These are phyloP conservation scores for Gracilinanus agilis DNA, from an alignment of 2,113 vertebrate genomes.

Conservation along the genomic window DNA sequence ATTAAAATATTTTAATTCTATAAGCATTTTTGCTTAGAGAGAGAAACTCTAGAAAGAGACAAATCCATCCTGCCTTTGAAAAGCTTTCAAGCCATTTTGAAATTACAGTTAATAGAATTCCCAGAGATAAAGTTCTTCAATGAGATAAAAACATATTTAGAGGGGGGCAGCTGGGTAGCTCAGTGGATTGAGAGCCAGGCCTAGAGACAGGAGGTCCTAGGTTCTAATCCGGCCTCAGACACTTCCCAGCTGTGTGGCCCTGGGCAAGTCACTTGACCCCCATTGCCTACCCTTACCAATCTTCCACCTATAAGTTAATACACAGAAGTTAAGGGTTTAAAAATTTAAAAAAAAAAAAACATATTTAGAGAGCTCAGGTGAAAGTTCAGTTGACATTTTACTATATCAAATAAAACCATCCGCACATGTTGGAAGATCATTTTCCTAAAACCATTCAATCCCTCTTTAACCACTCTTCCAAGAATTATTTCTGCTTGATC, in stretches of 20 bases:
- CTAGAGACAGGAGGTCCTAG: no score
- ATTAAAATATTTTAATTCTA: background rate
- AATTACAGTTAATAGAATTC: background rate
- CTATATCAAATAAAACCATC: background rate
- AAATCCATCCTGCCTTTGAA: background rate
- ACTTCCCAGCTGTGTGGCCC: no score
- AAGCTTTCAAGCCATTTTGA: background rate
- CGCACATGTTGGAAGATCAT: background rate
- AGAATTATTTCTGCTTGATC: background rate
- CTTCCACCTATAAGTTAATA: no score
- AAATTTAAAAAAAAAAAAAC: no score
- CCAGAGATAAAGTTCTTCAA: background rate
- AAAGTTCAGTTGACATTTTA: no score
- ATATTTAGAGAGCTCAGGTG: background rate
- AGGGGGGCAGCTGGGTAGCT: no score
- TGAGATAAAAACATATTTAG: background rate
- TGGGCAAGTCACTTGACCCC: no score
- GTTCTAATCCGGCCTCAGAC: no score
- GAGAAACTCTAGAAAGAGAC: background rate
- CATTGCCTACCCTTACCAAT: no score
- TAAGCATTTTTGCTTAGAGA: background rate
- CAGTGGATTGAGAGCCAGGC: no score
- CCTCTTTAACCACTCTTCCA: background rate
- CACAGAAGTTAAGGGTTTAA: no score
- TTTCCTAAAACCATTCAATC: background rate